Evolutionary conservation across 2,888 invertebrate species (phyloP).

Genomic region (Malthinus seriepunctatus): DNA sequence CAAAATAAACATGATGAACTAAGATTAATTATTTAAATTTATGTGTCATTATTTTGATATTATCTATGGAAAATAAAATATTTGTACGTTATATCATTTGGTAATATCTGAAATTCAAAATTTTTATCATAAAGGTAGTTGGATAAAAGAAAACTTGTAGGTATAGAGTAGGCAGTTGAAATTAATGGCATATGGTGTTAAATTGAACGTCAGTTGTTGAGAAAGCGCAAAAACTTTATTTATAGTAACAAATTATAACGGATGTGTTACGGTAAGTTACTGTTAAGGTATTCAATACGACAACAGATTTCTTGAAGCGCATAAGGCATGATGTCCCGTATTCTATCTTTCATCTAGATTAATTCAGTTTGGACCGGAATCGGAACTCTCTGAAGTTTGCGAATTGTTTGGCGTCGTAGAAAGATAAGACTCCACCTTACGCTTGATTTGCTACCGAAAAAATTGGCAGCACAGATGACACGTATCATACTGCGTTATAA

Average conservation of each 20-base stretch:
- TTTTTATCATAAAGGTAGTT: conserved; percentile 1
- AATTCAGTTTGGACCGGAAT: conserved; percentile 37
- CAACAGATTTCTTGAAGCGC: conserved; percentile 29
- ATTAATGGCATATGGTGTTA: conserved; percentile 1
- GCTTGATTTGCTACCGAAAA: conserved; percentile 32
- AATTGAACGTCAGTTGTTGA: conserved; percentile 5
- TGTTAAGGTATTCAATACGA: conserved; percentile 8
- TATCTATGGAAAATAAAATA: conserved; percentile 23
- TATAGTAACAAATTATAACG: conserved; percentile 4
- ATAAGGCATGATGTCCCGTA: conserved; percentile 31
- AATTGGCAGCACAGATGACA: conserved; percentile 29
- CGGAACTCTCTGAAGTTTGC: conserved; percentile 34
- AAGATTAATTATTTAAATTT: conserved; percentile 40
- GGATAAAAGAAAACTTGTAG: not conserved
- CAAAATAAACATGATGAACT: conserved; percentile 39
- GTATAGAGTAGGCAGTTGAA: not conserved
- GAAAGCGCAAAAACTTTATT: not conserved
- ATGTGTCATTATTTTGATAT: conserved; percentile 30
- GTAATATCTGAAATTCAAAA: conserved; percentile 18
- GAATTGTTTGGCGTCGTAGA: conserved; percentile 39
- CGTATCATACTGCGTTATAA: conserved; percentile 25
- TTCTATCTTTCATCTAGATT: conserved; percentile 36
- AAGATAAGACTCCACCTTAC: conserved; percentile 37
- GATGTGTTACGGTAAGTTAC: conserved; percentile 6
- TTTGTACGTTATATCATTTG: conserved; percentile 18